A percentile compares a stretch with the other conserved stretches of the same genome.
Conservation (phyloP, 1,140 invertebrate genomes). For the Lucilia sericata region DNA sequence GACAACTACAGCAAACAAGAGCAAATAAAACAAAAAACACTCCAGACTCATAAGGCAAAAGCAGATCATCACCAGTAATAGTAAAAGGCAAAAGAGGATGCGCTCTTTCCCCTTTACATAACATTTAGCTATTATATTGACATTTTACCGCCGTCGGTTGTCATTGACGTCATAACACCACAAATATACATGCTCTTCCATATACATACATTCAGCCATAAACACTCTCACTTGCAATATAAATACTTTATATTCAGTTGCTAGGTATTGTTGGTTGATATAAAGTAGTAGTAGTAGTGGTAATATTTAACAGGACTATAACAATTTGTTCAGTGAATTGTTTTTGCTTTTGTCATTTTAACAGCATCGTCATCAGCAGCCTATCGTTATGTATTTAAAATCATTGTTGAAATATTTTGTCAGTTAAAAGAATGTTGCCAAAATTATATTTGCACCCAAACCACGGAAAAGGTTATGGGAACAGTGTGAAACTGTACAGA, state of each 20-base stretch:
- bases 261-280: no score
- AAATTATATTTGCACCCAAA: neutral
- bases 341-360: constrained; percentile 19
- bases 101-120: no score
- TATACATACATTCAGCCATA: no score
- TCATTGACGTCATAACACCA: constrained; percentile 32
- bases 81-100: neutral
- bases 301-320: neutral
- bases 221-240: neutral
- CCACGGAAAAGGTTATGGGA: no score
- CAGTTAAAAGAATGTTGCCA: neutral
- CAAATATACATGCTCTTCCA: neutral
- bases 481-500: no score
- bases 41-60: neutral
- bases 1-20: neutral
- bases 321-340: constrained; percentile 18
- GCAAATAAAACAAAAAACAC: neutral
- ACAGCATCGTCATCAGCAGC: constrained; percentile 10
- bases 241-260: neutral
- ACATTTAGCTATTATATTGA: neutral
- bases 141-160: constrained; percentile 32
- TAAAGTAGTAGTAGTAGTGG: no score
- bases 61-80: neutral
- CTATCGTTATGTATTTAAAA: constrained; percentile 26
- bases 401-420: constrained; percentile 25